Evolutionary conservation across 2,888 invertebrate species (phyloP).

Genomic region (Idaea aversata): DNA sequence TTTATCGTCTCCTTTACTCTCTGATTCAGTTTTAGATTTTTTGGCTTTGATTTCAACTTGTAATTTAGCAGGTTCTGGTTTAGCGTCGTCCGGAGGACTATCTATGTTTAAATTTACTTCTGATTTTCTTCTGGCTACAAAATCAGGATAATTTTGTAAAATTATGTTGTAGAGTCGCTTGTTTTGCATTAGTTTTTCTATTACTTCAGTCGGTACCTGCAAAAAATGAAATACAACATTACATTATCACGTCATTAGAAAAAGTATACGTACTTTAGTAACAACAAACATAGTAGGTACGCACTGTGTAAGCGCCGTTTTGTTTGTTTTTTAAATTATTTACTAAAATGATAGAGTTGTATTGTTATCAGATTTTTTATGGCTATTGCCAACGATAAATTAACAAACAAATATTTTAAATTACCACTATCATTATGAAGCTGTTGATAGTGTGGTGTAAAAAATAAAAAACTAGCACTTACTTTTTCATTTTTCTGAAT

Average conservation of each 20-base stretch:
- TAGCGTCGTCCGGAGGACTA: slow-evolving; percentile 24
- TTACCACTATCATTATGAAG: background rate
- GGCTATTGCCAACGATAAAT: background rate
- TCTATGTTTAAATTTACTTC: slow-evolving; percentile 76
- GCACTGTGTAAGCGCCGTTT: background rate
- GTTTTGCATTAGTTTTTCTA: slow-evolving; percentile 83
- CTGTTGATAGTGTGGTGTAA: background rate
- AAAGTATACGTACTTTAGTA: background rate
- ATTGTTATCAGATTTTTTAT: background rate
- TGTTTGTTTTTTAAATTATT: background rate
- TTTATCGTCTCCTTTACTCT: slow-evolving; percentile 30
- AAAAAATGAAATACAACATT: slow-evolving; percentile 4
- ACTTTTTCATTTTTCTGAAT: slow-evolving; percentile 86
- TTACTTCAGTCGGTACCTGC: slow-evolving; percentile 85
- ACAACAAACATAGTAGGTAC: background rate
- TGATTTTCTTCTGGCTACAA: slow-evolving; percentile 81
- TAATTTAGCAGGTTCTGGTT: slow-evolving; percentile 53
- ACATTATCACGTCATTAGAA: too few species aligned
- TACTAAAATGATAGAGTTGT: background rate
- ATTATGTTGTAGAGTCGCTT: slow-evolving; percentile 84
- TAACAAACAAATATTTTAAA: background rate
- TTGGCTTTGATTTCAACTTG: slow-evolving; percentile 49
- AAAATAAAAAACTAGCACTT: slow-evolving; percentile 19
- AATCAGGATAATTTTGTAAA: slow-evolving; percentile 85
- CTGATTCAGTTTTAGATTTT: slow-evolving; percentile 36